Percentiles rank a stretch among this genome's conserved stretches.
Conservation (phyloP, 2,113 vertebrate species). For the Procavia capensis region DNA sequence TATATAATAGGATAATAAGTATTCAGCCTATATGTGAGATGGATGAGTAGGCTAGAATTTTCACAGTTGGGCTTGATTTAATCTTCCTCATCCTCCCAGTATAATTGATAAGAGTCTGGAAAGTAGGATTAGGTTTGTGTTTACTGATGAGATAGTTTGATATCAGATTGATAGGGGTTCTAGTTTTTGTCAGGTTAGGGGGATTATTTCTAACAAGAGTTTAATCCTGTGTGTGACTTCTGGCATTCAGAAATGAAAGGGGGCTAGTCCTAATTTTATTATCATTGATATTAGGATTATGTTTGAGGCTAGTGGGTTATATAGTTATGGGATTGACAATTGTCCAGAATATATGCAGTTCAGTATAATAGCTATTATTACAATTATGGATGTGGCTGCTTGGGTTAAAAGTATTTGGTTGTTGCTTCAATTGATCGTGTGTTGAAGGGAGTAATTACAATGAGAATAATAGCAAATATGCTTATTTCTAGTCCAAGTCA, state of each 20-base stretch:
- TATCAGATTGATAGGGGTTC: neutral
- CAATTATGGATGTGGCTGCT: neutral
- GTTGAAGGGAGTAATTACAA: no score
- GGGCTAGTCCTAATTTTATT: neutral
- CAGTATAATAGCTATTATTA: neutral
- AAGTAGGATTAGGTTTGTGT: accelerated
- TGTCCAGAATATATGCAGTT: neutral
- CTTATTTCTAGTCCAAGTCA: neutral
- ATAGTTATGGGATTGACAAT: neutral
- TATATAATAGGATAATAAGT: accelerated
- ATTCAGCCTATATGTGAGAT: constrained; percentile 75
- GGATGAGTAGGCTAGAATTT: constrained; percentile 81
- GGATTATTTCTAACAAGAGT: neutral
- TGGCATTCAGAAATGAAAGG: neutral
- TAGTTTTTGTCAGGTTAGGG: neutral
- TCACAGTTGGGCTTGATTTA: constrained; percentile 78
- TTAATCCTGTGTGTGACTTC: no score
- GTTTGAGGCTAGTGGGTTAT: no score
- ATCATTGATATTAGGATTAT: no score
- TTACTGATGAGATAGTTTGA: neutral
- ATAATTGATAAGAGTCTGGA: accelerated
- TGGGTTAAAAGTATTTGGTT: neutral
- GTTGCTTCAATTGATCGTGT: neutral
- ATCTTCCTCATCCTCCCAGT: accelerated
- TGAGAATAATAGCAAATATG: neutral